phyloP scores from a whole-genome alignment of 2,888 invertebrate species.

The Platycheirus rosarum region DNA sequence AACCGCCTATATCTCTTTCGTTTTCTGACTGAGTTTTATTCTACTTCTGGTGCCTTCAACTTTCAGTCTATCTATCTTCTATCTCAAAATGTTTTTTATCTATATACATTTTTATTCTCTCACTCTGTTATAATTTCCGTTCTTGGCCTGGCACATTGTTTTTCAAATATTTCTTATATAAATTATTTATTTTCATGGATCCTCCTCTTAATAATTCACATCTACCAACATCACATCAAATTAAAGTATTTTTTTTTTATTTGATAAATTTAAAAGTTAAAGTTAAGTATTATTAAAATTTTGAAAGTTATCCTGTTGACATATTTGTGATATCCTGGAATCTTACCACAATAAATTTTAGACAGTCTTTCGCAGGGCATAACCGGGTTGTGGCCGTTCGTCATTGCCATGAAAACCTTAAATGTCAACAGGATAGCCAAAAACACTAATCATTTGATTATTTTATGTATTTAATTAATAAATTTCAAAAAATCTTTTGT shows the following conservation, averaged over 20 bases:
- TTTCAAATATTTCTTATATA: background rate
- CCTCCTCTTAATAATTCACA: slow-evolving; percentile 34
- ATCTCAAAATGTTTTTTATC: slow-evolving; percentile 34
- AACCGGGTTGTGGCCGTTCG: too few relatives aligned
- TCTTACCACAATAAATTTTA: too few relatives aligned
- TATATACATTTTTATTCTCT: too few relatives aligned
- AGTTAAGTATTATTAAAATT: slow-evolving; percentile 29
- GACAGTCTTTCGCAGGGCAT: too few relatives aligned
- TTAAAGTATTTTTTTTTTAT: background rate
- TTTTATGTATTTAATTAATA: slow-evolving; percentile 49
- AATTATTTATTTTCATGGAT: slow-evolving; percentile 51
- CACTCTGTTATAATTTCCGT: slow-evolving; percentile 13
- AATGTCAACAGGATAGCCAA: slow-evolving; percentile 40
- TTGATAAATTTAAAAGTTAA: slow-evolving; percentile 8
- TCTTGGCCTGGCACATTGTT: slow-evolving; percentile 30
- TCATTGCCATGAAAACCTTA: background rate
- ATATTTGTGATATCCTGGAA: too few relatives aligned
- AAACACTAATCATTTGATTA: slow-evolving; percentile 16
- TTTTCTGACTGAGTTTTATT: slow-evolving; percentile 27
- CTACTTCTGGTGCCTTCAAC: slow-evolving; percentile 7
- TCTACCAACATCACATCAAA: slow-evolving; percentile 29
- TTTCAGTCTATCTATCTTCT: slow-evolving; percentile 30
- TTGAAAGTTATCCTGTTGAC: slow-evolving; percentile 40
- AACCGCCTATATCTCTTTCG: slow-evolving; percentile 29
- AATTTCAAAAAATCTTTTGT: slow-evolving; percentile 57